Base-by-base conservation (phyloP, 2,113 vertebrate species). In the Falco punctatus region DNA sequence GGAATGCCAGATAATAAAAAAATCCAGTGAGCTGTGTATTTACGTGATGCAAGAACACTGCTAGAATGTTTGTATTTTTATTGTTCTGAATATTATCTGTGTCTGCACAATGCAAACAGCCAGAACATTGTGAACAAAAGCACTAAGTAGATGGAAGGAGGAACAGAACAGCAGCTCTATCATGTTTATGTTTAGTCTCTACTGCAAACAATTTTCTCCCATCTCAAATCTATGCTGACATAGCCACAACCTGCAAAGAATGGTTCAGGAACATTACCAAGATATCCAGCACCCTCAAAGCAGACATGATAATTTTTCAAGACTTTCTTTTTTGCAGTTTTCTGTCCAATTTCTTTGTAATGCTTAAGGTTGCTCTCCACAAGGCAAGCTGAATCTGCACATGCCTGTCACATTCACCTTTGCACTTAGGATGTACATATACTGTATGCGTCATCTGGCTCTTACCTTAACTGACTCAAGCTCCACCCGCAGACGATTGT, bases 401-500 rank as follows among this genome's bases (percentile, higher is more conserved):
- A 7, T 9, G 7, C 11, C 15, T 7, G 4, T 30, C 46, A 55
- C 5, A 2, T 8, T 55, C 38, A 23, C 7, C 24, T 48, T 48
- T n/a, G 38, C 7, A 3, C 61, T 75, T 19, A 2, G 48, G 44
- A 59, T 5, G 11, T 4, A 48, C 35, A 48, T 32, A 24, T 11
- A 71, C 33, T 14, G 1, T 0, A 11, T 6, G 24, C 27, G 52
- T 3, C 74, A 54, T 1, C 73, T 65, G 46, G 46, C 62, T 85
- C 81, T 92, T 97, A 99, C 99, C 99, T 99, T 99, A 73, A 99
- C 96, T 42, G 86, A 97, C 64, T 99, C 99, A 67, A 99, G 98
- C 42, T 99, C 99, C 97, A 98, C 94, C 9, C 98, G 98, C 30
- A 99, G 98, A 23, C 98, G 98, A 90, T 97, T 98, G 96, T 99